Evolutionary conservation across 2,113 vertebrate genomes (phyloP), one percentile per base, ranked within the genome.

Genomic region (Perca fluviatilis): DNA sequence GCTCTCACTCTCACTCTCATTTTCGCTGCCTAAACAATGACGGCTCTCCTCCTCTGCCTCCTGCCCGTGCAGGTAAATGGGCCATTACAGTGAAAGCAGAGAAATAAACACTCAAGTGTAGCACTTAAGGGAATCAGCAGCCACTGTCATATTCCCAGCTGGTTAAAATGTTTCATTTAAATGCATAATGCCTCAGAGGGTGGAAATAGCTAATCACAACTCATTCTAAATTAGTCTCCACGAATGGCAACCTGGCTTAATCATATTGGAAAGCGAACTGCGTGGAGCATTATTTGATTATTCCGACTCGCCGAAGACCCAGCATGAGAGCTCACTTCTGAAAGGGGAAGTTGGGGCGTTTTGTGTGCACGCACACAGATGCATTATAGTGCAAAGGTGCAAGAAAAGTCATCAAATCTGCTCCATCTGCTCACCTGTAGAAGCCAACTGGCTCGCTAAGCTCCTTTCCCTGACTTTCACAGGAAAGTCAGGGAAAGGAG

Each of bases 181-280:
- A 91, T 79, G 75, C 6, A 13, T 40, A 72, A 79, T 74, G 70
- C 86, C 84, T 87, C 8, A 5, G 77, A 88, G 84, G 87, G 64
- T 65, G 53, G 49, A 87, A 86, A 72, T 15, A 84, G 90, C 88
- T 91, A 83, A 91, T 91, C 88, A 74, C 88, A 91, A 73, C 81
- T 90, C 63, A 73, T 88, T 89, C 19, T 81, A 72, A 88, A 88
- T 93, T 80, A 89, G 84, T 65, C 79, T 66, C 19, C 12, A 49
- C 72, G 80, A 88, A 90, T 69, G 76, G 83, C 62, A 76, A 87
- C 89, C 80, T 82, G 89, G 71, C 63, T 79, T 83, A 84, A 88
- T 86, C 78, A 79, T 73, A 82, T 64, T 70, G 46, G 82, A 89
- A 79, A 70, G 77, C 77, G 82, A 85, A 84, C 79, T 49, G 78